Percentiles rank a stretch among this genome's conserved stretches.
phyloP scores from a whole-genome alignment of 1,140 invertebrate genomes.

The Drosophila littoralis region DNA sequence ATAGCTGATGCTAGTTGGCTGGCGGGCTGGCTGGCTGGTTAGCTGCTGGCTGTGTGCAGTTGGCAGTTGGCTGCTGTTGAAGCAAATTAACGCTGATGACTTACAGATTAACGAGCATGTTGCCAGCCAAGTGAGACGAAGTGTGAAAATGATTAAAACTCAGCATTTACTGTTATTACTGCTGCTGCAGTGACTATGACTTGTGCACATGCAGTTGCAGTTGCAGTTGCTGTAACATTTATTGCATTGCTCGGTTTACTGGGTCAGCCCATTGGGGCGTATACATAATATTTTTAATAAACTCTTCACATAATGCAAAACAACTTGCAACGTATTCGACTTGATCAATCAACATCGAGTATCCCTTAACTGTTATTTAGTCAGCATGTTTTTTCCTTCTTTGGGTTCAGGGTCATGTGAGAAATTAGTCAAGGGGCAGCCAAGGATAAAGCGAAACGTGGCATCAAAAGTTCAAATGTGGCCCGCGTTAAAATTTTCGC shows the following conservation, averaged over 20 bases:
- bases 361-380: background rate
- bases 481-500: background rate
- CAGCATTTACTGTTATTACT: conserved; percentile 5
- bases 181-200: background rate
- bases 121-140: conserved; percentile 65
- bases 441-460: background rate
- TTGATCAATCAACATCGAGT: background rate
- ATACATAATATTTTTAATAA: conserved; percentile 8
- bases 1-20: background rate
- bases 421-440: conserved; percentile 2
- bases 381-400: background rate
- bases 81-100: conserved; percentile 63
- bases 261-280: conserved; percentile 9
- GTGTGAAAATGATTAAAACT: conserved; percentile 72
- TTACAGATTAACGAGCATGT: conserved; percentile 57
- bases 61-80: conserved; percentile 52
- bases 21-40: background rate
- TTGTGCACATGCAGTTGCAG: background rate
- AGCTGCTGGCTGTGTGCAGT: conserved; percentile 3
- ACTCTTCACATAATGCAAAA: background rate
- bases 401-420: conserved; percentile 1
- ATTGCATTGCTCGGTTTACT: conserved; percentile 11
- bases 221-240: background rate
- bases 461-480: conserved; percentile 4
- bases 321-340: background rate